phyloP scores from a whole-genome alignment of 2,888 invertebrate species.

The Sphaerophoria taeniata region DNA sequence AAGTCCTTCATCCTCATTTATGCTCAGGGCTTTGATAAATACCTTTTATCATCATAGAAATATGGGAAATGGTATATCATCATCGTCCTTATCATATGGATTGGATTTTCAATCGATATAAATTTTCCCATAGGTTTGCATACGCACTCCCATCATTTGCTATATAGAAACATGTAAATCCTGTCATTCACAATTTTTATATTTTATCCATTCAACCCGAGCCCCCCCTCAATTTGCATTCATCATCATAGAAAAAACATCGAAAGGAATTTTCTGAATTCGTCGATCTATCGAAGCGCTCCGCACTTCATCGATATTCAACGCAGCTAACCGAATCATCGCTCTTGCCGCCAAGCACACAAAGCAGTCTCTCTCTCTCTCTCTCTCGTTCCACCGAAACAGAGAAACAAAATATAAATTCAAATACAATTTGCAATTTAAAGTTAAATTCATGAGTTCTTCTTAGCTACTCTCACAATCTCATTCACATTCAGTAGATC shows the following conservation, averaged over 20 bases:
- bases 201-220: background rate
- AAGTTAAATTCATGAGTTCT: conserved; percentile 64
- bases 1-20: background rate
- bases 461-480: background rate
- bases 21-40: background rate
- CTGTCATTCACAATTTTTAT: background rate
- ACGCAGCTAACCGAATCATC: background rate
- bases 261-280: background rate
- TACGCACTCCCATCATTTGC: conserved; percentile 43
- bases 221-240: background rate
- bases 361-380: background rate
- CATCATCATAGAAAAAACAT: background rate
- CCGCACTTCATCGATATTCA: background rate
- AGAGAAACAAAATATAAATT: conserved; percentile 20
- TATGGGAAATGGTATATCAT: background rate
- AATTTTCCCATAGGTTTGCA: no score
- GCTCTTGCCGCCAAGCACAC: background rate
- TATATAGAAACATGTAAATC: background rate
- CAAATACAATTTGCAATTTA: conserved; percentile 69
- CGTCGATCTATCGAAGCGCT: background rate
- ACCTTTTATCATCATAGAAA: background rate
- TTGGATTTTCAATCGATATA: background rate
- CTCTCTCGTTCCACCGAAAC: no score
- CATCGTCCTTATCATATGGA: background rate
- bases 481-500: background rate